Conservation (phyloP, 2,797 vertebrate genomes). For the Falco rusticolus region DNA sequence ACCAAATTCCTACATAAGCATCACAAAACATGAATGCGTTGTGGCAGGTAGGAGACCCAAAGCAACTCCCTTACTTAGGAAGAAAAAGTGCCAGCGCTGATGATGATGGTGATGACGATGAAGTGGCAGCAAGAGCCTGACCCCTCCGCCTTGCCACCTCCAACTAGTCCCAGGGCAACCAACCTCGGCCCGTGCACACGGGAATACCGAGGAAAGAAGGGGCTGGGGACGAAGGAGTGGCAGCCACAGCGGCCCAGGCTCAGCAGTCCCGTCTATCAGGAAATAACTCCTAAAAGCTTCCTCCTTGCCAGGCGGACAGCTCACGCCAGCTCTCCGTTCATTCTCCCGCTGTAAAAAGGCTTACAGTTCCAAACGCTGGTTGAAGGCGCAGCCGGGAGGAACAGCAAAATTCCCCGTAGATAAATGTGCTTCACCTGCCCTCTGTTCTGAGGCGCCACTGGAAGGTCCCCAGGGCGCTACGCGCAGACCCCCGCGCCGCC, state of each 20-base stretch:
- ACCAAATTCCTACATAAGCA: background rate
- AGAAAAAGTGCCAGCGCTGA: background rate
- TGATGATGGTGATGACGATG: rapidly evolving
- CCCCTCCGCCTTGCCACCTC: background rate
- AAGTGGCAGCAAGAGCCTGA: background rate
- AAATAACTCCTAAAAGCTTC: background rate
- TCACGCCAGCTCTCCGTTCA: background rate
- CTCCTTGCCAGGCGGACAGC: background rate
- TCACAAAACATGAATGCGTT: background rate
- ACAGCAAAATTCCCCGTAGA: rapidly evolving
- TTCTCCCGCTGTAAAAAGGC: background rate
- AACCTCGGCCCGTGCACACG: background rate
- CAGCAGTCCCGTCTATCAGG: background rate
- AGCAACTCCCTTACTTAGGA: background rate
- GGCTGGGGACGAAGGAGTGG: background rate
- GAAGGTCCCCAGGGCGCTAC: background rate
- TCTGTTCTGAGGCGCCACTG: background rate
- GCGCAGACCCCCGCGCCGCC: rapidly evolving
- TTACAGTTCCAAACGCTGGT: background rate
- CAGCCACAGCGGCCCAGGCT: background rate
- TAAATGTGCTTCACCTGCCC: background rate
- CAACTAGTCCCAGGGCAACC: background rate
- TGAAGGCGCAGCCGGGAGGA: background rate
- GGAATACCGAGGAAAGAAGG: background rate
- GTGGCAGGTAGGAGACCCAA: background rate